Conservation (phyloP, 2,113 vertebrate genomes). For the Brachyistius frenatus region DNA sequence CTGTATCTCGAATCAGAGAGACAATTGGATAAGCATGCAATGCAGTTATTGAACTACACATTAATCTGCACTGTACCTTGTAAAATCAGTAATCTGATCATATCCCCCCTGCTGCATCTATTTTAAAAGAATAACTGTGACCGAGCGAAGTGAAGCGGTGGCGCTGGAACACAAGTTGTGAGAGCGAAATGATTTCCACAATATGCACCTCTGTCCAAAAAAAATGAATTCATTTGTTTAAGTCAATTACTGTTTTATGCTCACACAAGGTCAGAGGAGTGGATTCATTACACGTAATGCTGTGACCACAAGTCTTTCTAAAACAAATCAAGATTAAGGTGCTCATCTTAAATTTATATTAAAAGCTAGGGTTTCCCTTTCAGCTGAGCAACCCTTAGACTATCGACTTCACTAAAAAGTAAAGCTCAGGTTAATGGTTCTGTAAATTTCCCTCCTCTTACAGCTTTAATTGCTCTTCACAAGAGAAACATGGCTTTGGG, state of each 20-base stretch:
- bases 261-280: conserved; percentile 15
- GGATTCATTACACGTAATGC: conserved; percentile 17
- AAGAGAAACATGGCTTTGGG: conserved; percentile 64
- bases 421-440: conserved; percentile 71
- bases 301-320: conserved; percentile 18
- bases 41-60: conserved; percentile 42
- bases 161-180: conserved; percentile 43
- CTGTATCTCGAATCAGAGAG: conserved; percentile 37
- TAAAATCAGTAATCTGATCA: conserved; percentile 47
- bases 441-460: conserved; percentile 68
- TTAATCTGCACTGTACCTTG: conserved; percentile 41
- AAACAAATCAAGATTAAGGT: conserved; percentile 44
- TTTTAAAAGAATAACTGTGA: conserved; percentile 7
- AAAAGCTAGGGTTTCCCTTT: conserved; percentile 34
- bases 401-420: conserved; percentile 51
- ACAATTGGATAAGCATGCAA: conserved; percentile 35
- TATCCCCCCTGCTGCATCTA: conserved; percentile 33
- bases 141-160: background rate
- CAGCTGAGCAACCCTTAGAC: conserved; percentile 5
- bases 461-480: conserved; percentile 76
- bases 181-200: conserved; percentile 51
- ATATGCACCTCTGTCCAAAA: conserved; percentile 38
- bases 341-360: conserved; percentile 23
- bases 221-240: conserved; percentile 44
- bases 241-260: conserved; percentile 37